Base-by-base conservation (phyloP, 1,140 invertebrate species). In the Achroia grisella region DNA sequence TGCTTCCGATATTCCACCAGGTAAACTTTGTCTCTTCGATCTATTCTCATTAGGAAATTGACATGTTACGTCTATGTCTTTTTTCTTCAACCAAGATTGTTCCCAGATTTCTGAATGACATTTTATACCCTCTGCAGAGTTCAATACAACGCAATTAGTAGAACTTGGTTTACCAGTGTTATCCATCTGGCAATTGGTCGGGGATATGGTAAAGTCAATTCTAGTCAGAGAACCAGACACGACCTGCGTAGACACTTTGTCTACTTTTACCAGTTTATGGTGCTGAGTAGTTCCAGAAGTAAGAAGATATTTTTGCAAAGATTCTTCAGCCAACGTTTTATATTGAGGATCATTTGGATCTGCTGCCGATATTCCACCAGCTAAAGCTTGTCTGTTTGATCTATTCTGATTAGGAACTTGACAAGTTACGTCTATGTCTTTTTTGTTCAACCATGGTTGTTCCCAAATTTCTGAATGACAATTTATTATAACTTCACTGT, bases 401-500 rank as follows among this genome's bases (percentile, higher is more conserved):
- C 32, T 46, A 30, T 39, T 27, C 10, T 39, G n/a, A 29, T 27
- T 11, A 14, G 29, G 14, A 3, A 30, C 13, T 15, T 39, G 3
- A 36, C 50, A 60, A 10, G 37, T 31, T 0, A 60, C 52, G 0
- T 31, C 13, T 10, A 58, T 50, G 6, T 56, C 44, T 33, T 45
- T 47, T 10, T 50, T 46, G 2, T 62, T 62, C 0, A 67, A 32
- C 90, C 90, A 91, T 1, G 89, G 81, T 52, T 80, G 70, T 29
- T 89, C 88, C 88, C 87, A 90, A n/a, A 89, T 66, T 5, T 67
- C 63, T 10, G 90, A 67, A 4, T 76, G 12, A 53, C 90, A 91
- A 0, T 62, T 42, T 32, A 75, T 51, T 15, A 55, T 9, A 46
- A 35, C 2, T 23, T 23, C 17, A 23, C 2, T 23, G 6, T 40